A percentile compares a stretch with the other conserved stretches of the same genome.
Evolutionary conservation across 2,113 vertebrate genomes (phyloP).

Genomic region (Poeciliopsis occidentalis): DNA sequence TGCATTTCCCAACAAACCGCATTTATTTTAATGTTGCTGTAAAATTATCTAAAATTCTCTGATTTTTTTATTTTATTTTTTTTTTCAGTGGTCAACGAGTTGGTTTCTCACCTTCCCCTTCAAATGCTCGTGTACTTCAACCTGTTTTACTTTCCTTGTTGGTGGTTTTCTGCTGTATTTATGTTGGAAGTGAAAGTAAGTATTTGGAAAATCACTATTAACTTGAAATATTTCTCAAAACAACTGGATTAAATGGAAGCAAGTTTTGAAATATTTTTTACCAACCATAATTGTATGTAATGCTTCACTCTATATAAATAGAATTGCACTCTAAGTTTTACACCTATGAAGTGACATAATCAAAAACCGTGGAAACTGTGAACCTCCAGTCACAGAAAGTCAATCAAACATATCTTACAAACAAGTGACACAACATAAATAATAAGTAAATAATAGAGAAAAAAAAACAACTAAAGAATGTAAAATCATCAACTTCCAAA

Average conservation of each 20-base stretch:
- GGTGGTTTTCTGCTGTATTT: slow-evolving; percentile 83
- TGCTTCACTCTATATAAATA: not conserved
- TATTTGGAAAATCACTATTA: not conserved
- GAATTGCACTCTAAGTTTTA: not conserved
- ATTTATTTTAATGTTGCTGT: no score
- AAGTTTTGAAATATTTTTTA: not conserved
- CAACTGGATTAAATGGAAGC: not conserved
- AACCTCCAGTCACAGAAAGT: no score
- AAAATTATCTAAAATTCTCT: no score
- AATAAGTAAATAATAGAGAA: not conserved
- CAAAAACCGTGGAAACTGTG: not conserved
- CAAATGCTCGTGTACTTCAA: slow-evolving; percentile 91
- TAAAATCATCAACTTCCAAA: not conserved
- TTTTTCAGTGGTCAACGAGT: slow-evolving; percentile 69
- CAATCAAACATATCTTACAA: not conserved
- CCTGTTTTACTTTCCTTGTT: slow-evolving; percentile 82
- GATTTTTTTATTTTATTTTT: not conserved
- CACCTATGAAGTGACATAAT: not conserved
- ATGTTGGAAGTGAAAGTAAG: slow-evolving; percentile 87
- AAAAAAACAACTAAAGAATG: not conserved
- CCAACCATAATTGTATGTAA: not conserved
- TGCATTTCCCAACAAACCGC: no score
- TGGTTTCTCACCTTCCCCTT: slow-evolving; percentile 84
- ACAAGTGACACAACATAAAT: no score
- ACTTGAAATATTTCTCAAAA: not conserved